Conservation (phyloP, 2,888 invertebrate genomes). For the Sphecodes monilicornis region DNA sequence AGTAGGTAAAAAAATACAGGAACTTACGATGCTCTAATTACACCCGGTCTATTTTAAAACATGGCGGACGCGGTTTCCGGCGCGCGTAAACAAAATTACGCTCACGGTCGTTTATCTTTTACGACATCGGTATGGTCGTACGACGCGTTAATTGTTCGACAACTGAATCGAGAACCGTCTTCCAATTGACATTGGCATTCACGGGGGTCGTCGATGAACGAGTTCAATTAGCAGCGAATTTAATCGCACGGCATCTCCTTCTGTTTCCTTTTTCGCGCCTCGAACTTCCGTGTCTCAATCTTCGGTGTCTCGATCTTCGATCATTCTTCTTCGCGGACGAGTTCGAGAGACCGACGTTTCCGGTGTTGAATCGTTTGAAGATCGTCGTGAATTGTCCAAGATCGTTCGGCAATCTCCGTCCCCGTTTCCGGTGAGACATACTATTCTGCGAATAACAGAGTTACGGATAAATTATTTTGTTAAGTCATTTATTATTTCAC, state of each 20-base stretch:
- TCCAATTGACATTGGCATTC: conserved; percentile 41
- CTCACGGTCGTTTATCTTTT: conserved; percentile 7
- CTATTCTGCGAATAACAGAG: neutral
- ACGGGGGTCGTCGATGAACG: conserved; percentile 4
- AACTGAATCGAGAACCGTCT: conserved; percentile 38
- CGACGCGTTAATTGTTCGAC: conserved; percentile 26
- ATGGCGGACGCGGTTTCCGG: neutral
- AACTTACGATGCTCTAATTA: neutral
- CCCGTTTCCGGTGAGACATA: conserved; percentile 2
- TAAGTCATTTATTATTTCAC: neutral
- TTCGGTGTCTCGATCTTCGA: neutral
- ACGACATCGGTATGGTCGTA: neutral
- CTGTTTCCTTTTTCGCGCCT: neutral
- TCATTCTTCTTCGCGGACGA: neutral
- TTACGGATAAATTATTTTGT: neutral
- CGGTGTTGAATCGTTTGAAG: neutral
- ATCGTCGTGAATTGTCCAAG: neutral
- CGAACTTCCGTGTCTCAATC: neutral
- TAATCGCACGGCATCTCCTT: neutral
- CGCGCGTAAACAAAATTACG: neutral
- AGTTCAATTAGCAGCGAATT: conserved; percentile 28
- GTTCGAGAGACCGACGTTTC: neutral
- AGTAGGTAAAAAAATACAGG: neutral
- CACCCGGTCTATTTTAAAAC: neutral
- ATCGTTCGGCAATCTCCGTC: neutral